A percentile compares a stretch with the other conserved stretches of the same genome.
Evolutionary conservation across 2,113 vertebrate genomes (phyloP).

Genomic region (Ammodytes marinus): DNA sequence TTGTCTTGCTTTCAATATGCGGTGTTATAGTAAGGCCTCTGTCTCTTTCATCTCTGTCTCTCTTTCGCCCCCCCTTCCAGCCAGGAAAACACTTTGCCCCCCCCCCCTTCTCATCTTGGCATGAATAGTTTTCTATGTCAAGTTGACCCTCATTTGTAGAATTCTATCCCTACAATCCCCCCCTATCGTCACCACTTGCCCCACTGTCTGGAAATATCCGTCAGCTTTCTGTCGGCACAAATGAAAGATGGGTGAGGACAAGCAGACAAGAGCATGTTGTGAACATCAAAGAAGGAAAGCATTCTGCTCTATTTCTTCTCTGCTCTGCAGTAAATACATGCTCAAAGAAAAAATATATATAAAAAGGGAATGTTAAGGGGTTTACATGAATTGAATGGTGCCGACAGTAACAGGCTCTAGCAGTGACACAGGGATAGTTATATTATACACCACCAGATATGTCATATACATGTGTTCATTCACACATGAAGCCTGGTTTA

Average conservation of each 20-base stretch:
- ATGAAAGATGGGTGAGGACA: constrained; percentile 14
- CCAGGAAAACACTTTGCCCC: neutral
- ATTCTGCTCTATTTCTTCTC: constrained; percentile 56
- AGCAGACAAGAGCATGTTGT: constrained; percentile 12
- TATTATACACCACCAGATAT: too few species aligned
- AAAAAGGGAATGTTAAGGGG: too few species aligned
- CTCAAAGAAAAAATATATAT: neutral
- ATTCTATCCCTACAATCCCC: constrained; percentile 30
- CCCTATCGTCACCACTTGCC: constrained; percentile 40
- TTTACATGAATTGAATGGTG: neutral
- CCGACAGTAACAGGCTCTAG: neutral
- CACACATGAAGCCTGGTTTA: too few species aligned
- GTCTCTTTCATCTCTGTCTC: neutral
- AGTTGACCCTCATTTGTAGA: constrained; percentile 45
- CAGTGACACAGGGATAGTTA: neutral
- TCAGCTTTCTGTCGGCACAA: constrained; percentile 50
- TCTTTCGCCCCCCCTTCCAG: neutral
- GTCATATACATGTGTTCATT: too few species aligned
- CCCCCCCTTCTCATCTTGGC: neutral
- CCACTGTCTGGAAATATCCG: constrained; percentile 57
- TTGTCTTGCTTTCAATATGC: too few species aligned
- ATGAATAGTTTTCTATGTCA: constrained; percentile 58
- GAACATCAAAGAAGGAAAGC: constrained; percentile 39
- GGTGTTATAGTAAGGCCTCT: too few species aligned
- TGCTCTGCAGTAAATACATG: neutral